These are phyloP conservation scores for Ips typographus DNA, from an alignment of 1,140 invertebrate species.

Conservation along the genomic window DNA sequence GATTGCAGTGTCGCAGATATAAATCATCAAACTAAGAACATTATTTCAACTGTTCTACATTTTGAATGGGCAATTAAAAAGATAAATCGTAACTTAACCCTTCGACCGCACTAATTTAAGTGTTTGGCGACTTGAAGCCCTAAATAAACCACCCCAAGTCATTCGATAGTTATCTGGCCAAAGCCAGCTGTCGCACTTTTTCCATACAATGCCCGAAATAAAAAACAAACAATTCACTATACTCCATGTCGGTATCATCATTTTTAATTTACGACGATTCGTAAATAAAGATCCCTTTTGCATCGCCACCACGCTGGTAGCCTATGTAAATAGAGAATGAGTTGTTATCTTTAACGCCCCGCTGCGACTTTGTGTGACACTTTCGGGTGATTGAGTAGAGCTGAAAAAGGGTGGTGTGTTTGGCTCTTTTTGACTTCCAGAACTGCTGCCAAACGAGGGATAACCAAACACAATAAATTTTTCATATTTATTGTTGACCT, in stretches of 20 bases:
- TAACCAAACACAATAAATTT: too few relatives aligned
- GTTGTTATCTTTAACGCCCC: constrained; percentile 32
- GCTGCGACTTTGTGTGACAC: constrained; percentile 26
- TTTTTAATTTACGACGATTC: constrained; percentile 26
- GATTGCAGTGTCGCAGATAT: too few relatives aligned
- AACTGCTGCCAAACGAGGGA: too few relatives aligned
- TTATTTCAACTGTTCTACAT: too few relatives aligned
- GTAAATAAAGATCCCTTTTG: constrained; percentile 16
- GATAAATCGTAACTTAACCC: neutral
- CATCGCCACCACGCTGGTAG: constrained; percentile 13
- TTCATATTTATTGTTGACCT: too few relatives aligned
- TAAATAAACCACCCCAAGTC: neutral
- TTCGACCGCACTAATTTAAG: neutral
- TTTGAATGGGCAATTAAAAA: too few relatives aligned
- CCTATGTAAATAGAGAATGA: constrained; percentile 30
- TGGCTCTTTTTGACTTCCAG: neutral
- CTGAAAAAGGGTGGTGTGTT: constrained; percentile 22
- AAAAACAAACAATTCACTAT: constrained; percentile 18
- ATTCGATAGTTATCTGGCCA: neutral
- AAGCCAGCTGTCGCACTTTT: constrained; percentile 7
- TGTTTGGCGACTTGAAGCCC: neutral
- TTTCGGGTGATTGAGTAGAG: constrained; percentile 25
- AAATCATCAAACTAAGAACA: too few relatives aligned
- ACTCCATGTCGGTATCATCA: constrained; percentile 12
- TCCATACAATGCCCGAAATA: constrained; percentile 8